These are phyloP conservation scores for Parazoanthus darwini DNA, from an alignment of 92 coral and sea anemone species.

Conservation along the genomic window DNA sequence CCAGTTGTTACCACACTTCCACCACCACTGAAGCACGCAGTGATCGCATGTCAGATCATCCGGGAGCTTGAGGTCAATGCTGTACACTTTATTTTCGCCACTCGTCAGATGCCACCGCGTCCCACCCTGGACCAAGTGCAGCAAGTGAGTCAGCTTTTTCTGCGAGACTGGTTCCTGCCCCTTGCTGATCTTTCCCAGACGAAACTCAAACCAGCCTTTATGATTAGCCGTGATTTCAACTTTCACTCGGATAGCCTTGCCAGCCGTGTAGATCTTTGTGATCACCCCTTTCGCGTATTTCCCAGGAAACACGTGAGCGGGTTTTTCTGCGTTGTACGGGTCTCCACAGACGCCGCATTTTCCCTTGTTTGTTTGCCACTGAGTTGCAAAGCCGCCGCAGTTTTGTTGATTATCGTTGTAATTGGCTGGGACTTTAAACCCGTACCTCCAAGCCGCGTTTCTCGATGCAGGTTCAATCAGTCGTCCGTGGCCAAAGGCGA, in stretches of 20 bases:
- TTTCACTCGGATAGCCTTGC: slow-evolving; percentile 6
- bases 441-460: slow-evolving; percentile 33
- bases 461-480: slow-evolving; percentile 43
- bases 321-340: slow-evolving; percentile 10
- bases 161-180: slow-evolving; percentile 32
- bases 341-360: slow-evolving; percentile 58
- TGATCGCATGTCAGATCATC: slow-evolving; percentile 35
- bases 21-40: slow-evolving; percentile 57
- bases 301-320: slow-evolving; percentile 2
- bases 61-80: slow-evolving; percentile 40
- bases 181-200: slow-evolving; percentile 16
- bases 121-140: slow-evolving; percentile 6
- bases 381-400: slow-evolving; percentile 44
- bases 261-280: neutral
- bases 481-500: slow-evolving; percentile 37
- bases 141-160: slow-evolving; percentile 9
- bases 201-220: slow-evolving; percentile 36
- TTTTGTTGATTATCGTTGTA: slow-evolving; percentile 42
- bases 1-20: slow-evolving; percentile 43
- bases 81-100: neutral
- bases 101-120: slow-evolving; percentile 37
- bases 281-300: slow-evolving; percentile 12
- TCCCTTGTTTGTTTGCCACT: slow-evolving; percentile 44
- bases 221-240: slow-evolving; percentile 9
- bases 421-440: slow-evolving; percentile 23